Base-by-base conservation (phyloP, 2,888 invertebrate species). In the Eulithis testata region DNA sequence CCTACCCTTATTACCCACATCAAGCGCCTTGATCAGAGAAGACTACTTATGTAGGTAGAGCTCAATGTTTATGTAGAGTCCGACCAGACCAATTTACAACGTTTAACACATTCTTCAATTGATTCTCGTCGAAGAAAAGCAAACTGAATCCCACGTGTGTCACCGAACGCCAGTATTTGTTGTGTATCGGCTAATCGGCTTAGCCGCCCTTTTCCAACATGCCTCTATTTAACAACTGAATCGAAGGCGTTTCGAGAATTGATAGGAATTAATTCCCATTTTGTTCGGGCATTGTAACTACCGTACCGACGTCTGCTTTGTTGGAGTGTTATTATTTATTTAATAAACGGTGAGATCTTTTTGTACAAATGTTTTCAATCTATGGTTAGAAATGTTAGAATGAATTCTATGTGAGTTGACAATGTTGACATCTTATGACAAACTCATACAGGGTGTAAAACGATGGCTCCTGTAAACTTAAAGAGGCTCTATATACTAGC, bases 201-300 rank as follows among this genome's bases (percentile, higher is more conserved):
- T 93, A 92, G 73, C 79, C 79, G 76, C 73, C 77, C 80, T 80
- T 81, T 83, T 81, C 84, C 69, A 82, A 80, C 76, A 72, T 76
- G 79, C 80, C 76, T 80, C 83, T 75, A 85, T 87, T 83, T 82
- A 84, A 78, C 78, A 81, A 81, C 76, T 80, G 78, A 86, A 86
- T 85, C 84, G 88, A 85, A 90, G 90, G 88, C 89, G 89, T 90
- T 90, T 88, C 80, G 84, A 84, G 87, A 89, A 91, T 89, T 87
- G 88, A 90, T 91, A 84, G 89, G 86, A 90, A 91, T 90, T 88
- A 91, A 89, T 91, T 90, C 89, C 82, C 86, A 89, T 89, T 91
- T 89, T 92, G 90, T 92, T 89, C 86, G 86, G 69, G 86, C 76
- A 89, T 92, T 93, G 91, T 91, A 82, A 76, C 88, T 88, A 87